Base-by-base conservation (phyloP, 2,113 vertebrate genomes). In the Muscicapa adusta region DNA sequence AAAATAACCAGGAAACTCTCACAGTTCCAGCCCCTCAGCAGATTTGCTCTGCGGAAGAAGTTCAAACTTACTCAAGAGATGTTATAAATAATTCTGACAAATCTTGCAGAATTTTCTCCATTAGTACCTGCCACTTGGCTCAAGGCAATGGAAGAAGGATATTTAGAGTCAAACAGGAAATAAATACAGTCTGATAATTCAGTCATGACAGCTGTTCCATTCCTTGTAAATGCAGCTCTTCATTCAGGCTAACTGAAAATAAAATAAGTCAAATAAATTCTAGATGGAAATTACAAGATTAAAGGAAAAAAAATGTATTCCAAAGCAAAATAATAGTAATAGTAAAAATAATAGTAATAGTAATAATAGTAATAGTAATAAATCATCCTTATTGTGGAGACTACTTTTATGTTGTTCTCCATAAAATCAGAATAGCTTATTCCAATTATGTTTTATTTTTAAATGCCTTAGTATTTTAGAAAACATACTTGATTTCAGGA, bases 91-190 rank as follows among this genome's bases (percentile, higher is more conserved):
- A 85, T 93, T 60, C 47, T 85, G 88, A 88, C 71, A 90, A 90
- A 88, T 50, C 74, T 85, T 92, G 75, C 42, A 66, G 62, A 70
- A 47, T 85, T 94, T 93, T 83, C 90, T 92, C 82, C 33, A 7
- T 79, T 76, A 61, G 36, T 88, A 93, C 85, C 81, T 96, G 77
- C 82, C 81, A 78, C 85, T 85, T 96, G 96, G 90, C 95, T 89
- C 54, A 68, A 79, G n/a, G 71, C 48, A 94, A 66, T 89, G 74
- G 95, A 96, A 94, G 93, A 84, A 95, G 54, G 74, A 88, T 96
- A 91, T 89, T 91, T 89, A 66, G 72, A 92, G 56, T 95, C 38
- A 81, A 87, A 94, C 63, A 92, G 91, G 96, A 92, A 95, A 89
- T 73, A 96, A 94, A 91, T 81, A 71, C 20, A 84, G 72, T 60